Percentiles rank a stretch among this genome's conserved stretches.
These are phyloP conservation scores for Anastrepha ludens DNA, from an alignment of 1,140 invertebrate genomes.

Conservation along the genomic window DNA sequence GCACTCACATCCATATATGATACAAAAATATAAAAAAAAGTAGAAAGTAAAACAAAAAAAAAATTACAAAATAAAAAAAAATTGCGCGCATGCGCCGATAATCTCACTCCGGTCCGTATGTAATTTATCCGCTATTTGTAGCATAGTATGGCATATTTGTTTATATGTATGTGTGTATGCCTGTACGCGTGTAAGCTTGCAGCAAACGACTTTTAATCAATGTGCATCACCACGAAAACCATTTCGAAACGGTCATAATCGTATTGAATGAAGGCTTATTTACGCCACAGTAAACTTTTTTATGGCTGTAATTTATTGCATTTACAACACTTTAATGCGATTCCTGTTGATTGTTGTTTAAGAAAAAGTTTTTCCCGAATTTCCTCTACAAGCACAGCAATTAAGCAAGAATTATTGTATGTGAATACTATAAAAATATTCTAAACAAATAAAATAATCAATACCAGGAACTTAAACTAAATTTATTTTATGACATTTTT, in stretches of 20 bases:
- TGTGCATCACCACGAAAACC: slow-evolving; percentile 15
- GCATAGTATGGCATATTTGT: background rate
- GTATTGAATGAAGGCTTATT: slow-evolving; percentile 20
- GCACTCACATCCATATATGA: background rate
- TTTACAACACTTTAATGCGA: background rate
- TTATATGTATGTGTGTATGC: background rate
- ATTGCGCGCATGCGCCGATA: background rate
- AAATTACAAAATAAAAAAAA: background rate
- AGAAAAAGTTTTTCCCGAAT: no score
- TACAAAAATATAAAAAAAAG: no score
- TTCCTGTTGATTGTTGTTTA: background rate
- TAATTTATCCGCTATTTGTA: background rate
- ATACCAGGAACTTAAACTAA: no score
- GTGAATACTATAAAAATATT: no score
- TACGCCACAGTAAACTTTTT: slow-evolving; percentile 15
- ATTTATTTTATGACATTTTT: no score
- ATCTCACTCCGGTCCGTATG: background rate
- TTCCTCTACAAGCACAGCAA: no score
- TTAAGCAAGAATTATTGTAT: no score
- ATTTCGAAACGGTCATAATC: slow-evolving; percentile 43
- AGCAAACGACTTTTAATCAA: slow-evolving; percentile 27
- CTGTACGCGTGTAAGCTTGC: background rate
- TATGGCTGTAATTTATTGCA: slow-evolving; percentile 25
- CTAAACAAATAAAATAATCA: no score
- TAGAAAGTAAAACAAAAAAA: no score